Percentiles rank a stretch among this genome's conserved stretches.
phyloP scores from a whole-genome alignment of 2,888 invertebrate species.

The Resseliella maxima region DNA sequence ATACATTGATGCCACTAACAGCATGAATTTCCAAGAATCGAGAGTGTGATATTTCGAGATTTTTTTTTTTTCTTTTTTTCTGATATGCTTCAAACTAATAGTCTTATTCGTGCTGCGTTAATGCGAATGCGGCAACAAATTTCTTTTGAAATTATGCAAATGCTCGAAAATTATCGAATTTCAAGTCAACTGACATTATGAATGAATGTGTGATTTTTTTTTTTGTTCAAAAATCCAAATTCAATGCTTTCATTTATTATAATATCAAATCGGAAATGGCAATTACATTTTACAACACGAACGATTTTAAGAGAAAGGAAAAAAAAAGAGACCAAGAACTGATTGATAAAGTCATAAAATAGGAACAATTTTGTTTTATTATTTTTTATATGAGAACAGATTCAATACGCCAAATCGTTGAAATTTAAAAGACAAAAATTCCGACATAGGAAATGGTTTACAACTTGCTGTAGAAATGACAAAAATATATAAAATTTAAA shows the following conservation, averaged over 20 bases:
- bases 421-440: neutral
- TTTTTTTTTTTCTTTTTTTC: neutral
- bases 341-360: constrained; percentile 48
- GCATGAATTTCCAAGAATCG: neutral
- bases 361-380: too few relatives aligned
- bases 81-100: neutral
- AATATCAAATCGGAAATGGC: neutral
- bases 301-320: neutral
- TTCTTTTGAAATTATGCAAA: constrained; percentile 32
- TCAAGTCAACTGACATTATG: neutral
- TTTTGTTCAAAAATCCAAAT: neutral
- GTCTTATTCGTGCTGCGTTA: neutral
- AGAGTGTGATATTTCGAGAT: neutral
- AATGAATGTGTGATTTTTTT: neutral
- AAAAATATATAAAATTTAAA: too few relatives aligned
- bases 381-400: too few relatives aligned
- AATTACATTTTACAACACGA: constrained; percentile 10
- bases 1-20: neutral
- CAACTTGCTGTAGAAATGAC: neutral
- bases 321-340: neutral
- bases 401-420: constrained; percentile 13
- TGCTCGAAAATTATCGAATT: neutral
- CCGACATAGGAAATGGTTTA: constrained; percentile 29
- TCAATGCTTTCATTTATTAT: neutral
- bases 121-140: neutral